Conservation (phyloP, 2,113 vertebrate genomes). For the Fulica atra region DNA sequence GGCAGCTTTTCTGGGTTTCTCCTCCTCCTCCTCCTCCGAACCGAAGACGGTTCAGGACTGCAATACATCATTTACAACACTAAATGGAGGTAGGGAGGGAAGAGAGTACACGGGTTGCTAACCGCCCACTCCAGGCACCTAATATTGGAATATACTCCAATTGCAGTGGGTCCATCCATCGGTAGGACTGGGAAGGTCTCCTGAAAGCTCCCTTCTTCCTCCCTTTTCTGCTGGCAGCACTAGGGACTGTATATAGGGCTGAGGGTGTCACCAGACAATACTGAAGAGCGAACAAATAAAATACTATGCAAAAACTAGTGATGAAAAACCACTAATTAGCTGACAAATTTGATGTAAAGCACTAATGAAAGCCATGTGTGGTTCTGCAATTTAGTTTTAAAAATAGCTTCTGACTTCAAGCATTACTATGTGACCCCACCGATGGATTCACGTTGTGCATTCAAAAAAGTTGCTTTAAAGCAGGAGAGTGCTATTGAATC, state of each 20-base stretch:
- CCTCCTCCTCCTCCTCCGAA: conserved; percentile 37
- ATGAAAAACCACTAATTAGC: conserved; percentile 70
- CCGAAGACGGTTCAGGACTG: conserved; percentile 48
- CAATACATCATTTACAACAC: conserved; percentile 65
- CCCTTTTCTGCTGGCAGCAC: not conserved
- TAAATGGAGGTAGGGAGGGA: conserved; percentile 29
- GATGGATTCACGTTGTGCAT: conserved; percentile 10
- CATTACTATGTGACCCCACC: conserved; percentile 57
- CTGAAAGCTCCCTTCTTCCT: not conserved
- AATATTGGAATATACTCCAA: conserved; percentile 68
- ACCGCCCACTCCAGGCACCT: conserved; percentile 56
- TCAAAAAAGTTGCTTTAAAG: conserved; percentile 51
- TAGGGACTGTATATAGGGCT: not conserved
- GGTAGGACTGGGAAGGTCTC: conserved; percentile 24
- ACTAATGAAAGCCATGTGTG: conserved; percentile 55
- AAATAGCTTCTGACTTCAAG: conserved; percentile 69
- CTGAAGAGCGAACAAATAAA: conserved; percentile 39
- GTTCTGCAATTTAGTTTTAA: conserved; percentile 49
- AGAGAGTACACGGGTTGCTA: conserved; percentile 28
- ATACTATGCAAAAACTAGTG: conserved; percentile 43
- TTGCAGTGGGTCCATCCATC: conserved; percentile 50
- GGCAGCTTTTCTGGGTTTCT: conserved; percentile 68
- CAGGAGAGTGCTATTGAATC: conserved; percentile 32
- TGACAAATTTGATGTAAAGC: conserved; percentile 68
- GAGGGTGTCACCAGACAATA: not conserved